Conservation (phyloP, 2,113 vertebrate species). For the Hyaena hyaena region DNA sequence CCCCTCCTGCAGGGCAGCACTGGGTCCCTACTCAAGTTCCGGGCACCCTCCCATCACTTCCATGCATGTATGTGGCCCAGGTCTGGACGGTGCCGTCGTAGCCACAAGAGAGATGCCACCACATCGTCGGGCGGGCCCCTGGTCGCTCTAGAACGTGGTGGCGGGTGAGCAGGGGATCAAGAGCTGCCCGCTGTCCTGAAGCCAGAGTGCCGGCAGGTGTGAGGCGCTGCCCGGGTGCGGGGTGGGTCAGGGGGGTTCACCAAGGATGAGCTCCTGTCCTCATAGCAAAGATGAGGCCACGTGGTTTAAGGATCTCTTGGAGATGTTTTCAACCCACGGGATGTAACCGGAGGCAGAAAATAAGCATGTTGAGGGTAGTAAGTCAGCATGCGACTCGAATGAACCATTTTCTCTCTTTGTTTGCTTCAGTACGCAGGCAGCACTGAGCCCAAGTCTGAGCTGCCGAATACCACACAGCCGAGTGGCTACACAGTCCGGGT, state of each 20-base stretch:
- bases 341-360: neutral
- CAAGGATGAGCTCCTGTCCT: neutral
- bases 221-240: neutral
- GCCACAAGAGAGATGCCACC: neutral
- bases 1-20: neutral
- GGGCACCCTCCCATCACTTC: neutral
- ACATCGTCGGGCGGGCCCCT: neutral
- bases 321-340: neutral
- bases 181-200: neutral
- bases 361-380: neutral
- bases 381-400: neutral
- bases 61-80: rapidly evolving
- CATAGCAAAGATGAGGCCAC: neutral
- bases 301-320: neutral
- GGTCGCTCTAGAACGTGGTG: neutral
- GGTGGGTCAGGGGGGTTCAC: neutral
- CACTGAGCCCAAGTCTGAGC: neutral
- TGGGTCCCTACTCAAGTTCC: neutral
- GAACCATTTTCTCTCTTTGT: neutral
- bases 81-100: neutral
- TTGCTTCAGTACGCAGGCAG: too few species aligned
- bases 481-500: neutral
- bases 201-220: rapidly evolving
- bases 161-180: neutral
- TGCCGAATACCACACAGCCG: too few species aligned